phyloP scores from a whole-genome alignment of 2,113 vertebrate species.

The Tiliqua scincoides region DNA sequence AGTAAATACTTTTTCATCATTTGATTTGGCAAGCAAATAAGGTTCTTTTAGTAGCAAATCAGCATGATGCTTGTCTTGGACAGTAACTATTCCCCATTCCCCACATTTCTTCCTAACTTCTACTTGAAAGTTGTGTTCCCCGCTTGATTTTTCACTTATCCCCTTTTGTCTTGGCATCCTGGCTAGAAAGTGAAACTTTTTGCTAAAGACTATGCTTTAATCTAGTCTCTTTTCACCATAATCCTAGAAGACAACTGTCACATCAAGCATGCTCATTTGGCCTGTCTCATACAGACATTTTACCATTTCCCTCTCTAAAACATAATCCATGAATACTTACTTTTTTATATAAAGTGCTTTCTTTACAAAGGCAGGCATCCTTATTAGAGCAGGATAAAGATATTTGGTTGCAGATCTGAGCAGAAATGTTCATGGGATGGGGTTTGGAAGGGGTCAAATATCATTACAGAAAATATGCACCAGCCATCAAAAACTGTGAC shows the following conservation, averaged over 20 bases:
- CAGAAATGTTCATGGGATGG: neutral
- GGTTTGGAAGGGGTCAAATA: too few relatives aligned
- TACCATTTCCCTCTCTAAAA: neutral
- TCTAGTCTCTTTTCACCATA: slow-evolving; percentile 10
- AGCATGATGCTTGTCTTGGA: neutral
- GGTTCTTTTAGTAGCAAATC: neutral
- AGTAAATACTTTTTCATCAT: neutral
- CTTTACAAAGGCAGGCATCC: neutral
- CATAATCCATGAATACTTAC: neutral
- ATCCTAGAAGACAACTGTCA: neutral
- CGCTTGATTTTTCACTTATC: neutral
- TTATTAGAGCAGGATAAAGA: neutral
- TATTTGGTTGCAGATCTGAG: too few relatives aligned
- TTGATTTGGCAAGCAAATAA: neutral
- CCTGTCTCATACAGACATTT: neutral
- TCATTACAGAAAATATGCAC: neutral
- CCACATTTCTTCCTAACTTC: neutral
- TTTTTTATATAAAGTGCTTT: neutral
- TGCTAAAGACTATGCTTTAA: neutral
- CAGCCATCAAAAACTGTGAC: too few relatives aligned
- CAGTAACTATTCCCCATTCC: neutral
- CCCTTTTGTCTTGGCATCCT: neutral
- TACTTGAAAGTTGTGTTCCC: neutral
- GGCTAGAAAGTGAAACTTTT: neutral
- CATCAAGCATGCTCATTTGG: neutral